Conservation (phyloP, 2,113 vertebrate genomes). For the Plestiodon gilberti region DNA sequence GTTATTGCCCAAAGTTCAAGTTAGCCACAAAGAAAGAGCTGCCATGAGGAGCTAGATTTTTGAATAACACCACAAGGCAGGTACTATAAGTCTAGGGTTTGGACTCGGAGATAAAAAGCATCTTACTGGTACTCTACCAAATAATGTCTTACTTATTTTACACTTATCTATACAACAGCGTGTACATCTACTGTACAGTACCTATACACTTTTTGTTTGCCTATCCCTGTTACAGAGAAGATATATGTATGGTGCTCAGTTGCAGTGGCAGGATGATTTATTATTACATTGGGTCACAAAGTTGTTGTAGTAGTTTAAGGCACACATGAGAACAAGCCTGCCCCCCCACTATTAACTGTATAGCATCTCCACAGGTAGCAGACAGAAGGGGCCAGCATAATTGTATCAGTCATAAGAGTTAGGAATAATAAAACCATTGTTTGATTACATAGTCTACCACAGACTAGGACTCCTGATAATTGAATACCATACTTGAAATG, state of each 20-base stretch:
- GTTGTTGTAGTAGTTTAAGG: background rate
- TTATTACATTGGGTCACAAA: conserved; percentile 33
- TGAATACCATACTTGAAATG: conserved; percentile 19
- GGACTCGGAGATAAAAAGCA: background rate
- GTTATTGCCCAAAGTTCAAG: background rate
- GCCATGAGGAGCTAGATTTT: background rate
- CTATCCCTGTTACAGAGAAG: background rate
- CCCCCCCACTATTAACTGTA: background rate
- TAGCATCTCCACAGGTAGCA: conserved; percentile 12
- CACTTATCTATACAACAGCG: background rate
- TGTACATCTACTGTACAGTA: background rate
- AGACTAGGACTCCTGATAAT: conserved; percentile 40
- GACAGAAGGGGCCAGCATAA: conserved; percentile 33
- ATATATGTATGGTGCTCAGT: conserved; percentile 60
- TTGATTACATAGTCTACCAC: conserved; percentile 34
- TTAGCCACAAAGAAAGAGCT: background rate
- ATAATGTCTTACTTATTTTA: background rate
- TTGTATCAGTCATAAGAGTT: conserved; percentile 35
- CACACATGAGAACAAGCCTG: conserved; percentile 15
- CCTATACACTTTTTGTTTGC: conserved; percentile 46
- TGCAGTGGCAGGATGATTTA: conserved; percentile 34
- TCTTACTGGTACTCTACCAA: background rate
- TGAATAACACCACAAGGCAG: too few relatives aligned
- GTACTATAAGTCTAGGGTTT: background rate
- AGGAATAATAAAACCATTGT: conserved; percentile 25